A percentile compares a stretch with the other conserved stretches of the same genome.
Conservation (phyloP, 2,888 invertebrate genomes). For the Siphonodentalium dalli region DNA sequence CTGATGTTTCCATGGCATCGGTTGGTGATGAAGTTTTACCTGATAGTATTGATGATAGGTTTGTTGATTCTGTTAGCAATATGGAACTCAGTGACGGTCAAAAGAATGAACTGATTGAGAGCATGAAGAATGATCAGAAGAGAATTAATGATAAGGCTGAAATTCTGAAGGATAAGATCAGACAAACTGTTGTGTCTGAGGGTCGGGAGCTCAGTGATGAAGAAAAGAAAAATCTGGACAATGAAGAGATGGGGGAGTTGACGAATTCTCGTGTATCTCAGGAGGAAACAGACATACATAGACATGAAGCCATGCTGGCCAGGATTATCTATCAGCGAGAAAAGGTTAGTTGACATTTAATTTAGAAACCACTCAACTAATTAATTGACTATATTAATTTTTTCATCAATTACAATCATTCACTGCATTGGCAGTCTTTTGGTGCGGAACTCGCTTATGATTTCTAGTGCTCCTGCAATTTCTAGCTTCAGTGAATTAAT, state of each 20-base stretch:
- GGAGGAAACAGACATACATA: conserved; percentile 47
- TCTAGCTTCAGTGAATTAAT: too few relatives aligned
- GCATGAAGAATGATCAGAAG: conserved; percentile 30
- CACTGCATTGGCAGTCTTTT: too few relatives aligned
- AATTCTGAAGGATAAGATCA: conserved; percentile 36
- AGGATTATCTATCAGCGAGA: conserved; percentile 42
- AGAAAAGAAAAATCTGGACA: conserved; percentile 37
- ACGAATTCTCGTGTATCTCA: conserved; percentile 38
- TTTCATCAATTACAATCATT: neutral
- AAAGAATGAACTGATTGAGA: conserved; percentile 36
- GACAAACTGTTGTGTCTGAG: conserved; percentile 25
- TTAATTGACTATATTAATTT: neutral
- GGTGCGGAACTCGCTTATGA: too few relatives aligned
- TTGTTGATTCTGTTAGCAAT: too few relatives aligned
- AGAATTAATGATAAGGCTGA: conserved; percentile 35
- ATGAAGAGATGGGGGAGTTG: conserved; percentile 41
- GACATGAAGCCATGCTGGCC: conserved; percentile 49
- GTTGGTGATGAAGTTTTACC: conserved; percentile 5
- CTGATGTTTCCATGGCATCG: conserved; percentile 37
- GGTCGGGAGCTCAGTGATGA: conserved; percentile 27
- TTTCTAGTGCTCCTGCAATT: too few relatives aligned
- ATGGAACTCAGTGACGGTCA: conserved; percentile 34
- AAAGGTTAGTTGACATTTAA: conserved; percentile 35
- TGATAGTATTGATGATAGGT: conserved; percentile 4
- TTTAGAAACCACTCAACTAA: too few relatives aligned